Percentiles rank a stretch among this genome's conserved stretches.
Evolutionary conservation across 2,113 vertebrate genomes (phyloP).

Genomic region (Phrynosoma platyrhinos): DNA sequence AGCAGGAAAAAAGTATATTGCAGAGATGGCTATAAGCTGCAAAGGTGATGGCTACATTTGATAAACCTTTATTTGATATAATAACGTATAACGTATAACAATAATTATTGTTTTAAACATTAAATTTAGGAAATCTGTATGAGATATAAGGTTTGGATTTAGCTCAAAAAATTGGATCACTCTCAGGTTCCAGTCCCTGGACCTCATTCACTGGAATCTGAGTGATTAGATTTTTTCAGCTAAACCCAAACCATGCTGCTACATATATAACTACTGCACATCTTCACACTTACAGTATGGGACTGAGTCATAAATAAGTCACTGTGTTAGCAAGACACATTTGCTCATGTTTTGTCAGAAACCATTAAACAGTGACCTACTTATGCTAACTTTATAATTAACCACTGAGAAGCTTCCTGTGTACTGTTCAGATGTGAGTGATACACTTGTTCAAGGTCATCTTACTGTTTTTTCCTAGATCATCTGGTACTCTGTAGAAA

Average conservation of each 20-base stretch:
- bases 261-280: conserved; percentile 8
- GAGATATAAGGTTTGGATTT: too few species aligned
- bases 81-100: too few species aligned
- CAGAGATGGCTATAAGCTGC: too few species aligned
- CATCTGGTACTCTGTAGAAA: neutral
- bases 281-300: neutral
- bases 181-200: too few species aligned
- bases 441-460: neutral
- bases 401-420: neutral
- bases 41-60: too few species aligned
- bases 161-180: too few species aligned
- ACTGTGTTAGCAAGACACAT: conserved; percentile 19
- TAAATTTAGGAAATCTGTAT: too few species aligned
- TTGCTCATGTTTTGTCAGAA: neutral
- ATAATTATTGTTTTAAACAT: too few species aligned
- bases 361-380: conserved; percentile 20
- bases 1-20: too few species aligned
- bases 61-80: too few species aligned
- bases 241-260: conserved; percentile 17
- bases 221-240: neutral
- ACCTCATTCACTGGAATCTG: neutral
- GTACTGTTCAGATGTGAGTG: neutral
- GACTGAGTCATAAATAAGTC: neutral
- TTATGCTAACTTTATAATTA: conserved; percentile 23
- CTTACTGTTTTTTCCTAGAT: neutral